Conservation (phyloP, 2,797 vertebrate genomes). For the Alcedo atthis region DNA sequence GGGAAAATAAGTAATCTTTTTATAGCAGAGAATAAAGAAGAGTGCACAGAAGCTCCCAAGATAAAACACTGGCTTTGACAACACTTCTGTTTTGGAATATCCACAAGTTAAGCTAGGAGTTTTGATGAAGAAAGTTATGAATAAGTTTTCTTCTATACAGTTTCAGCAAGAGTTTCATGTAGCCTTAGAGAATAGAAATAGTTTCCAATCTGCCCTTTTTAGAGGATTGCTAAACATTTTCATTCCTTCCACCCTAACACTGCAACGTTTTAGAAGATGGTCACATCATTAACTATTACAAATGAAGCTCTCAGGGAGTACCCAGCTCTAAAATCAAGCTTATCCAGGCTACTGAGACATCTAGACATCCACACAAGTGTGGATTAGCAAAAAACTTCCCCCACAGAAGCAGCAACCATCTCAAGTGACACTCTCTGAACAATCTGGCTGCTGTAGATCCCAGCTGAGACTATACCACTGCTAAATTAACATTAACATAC, state of each 20-base stretch:
- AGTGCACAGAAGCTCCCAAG: not conserved
- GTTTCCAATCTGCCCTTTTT: not conserved
- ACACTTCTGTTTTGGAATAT: not conserved
- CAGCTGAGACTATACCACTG: not conserved
- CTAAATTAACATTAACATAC: slow-evolving; percentile 7
- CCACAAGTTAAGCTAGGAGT: not conserved
- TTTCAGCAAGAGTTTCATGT: not conserved
- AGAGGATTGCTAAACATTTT: not conserved
- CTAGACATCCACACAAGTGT: slow-evolving; percentile 22
- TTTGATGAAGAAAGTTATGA: not conserved
- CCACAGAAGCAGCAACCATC: slow-evolving; percentile 27
- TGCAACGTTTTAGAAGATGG: not conserved
- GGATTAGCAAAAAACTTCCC: slow-evolving; percentile 37
- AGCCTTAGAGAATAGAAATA: not conserved
- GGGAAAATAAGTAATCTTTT: not conserved
- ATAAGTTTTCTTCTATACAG: fast-evolving
- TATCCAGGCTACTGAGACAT: slow-evolving; percentile 45
- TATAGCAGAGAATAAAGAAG: not conserved
- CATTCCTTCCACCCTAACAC: not conserved
- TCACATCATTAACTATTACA: slow-evolving; percentile 39
- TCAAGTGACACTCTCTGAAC: slow-evolving; percentile 25
- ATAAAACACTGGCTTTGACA: not conserved
- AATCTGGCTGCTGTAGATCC: not conserved
- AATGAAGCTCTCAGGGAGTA: slow-evolving; percentile 37
- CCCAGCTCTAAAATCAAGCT: not conserved